These are phyloP conservation scores for Lipophrys pholis DNA, from an alignment of 2,113 vertebrate species.

Conservation along the genomic window DNA sequence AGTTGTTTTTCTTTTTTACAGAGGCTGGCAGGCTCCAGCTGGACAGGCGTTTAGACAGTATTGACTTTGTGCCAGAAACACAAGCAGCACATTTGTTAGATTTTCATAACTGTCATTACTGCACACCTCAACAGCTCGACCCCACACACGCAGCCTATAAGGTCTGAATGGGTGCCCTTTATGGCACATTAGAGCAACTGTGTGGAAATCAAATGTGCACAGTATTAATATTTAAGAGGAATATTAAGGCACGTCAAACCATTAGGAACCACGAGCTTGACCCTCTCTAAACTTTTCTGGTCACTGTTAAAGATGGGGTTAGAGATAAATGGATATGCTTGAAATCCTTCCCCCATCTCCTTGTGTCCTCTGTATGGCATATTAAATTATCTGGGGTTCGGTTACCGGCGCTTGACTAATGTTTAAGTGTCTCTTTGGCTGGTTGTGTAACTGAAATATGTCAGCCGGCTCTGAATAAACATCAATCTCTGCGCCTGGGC, in stretches of 20 bases:
- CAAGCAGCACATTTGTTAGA: conserved; percentile 45
- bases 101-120: conserved; percentile 45
- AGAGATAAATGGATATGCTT: conserved; percentile 69
- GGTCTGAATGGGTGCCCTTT: conserved; percentile 72
- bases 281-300: conserved; percentile 70
- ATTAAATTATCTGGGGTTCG: conserved; percentile 74
- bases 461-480: conserved; percentile 82
- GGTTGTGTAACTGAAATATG: conserved; percentile 83
- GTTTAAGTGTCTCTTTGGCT: conserved; percentile 74
- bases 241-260: conserved; percentile 72
- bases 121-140: conserved; percentile 47
- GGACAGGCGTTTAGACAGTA: conserved; percentile 22
- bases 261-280: conserved; percentile 65
- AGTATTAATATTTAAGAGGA: conserved; percentile 72
- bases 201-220: conserved; percentile 69
- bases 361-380: conserved; percentile 48
- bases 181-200: conserved; percentile 73
- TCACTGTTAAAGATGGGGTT: conserved; percentile 61
- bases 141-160: conserved; percentile 47
- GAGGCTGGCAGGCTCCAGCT: conserved; percentile 11
- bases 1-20: conserved; percentile 20
- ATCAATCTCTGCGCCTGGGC: conserved; percentile 77
- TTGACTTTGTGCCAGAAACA: conserved; percentile 37
- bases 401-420: conserved; percentile 74
- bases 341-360: conserved; percentile 55